Conservation (phyloP, 2,888 invertebrate species). For the Diaprepes abbreviatus region DNA sequence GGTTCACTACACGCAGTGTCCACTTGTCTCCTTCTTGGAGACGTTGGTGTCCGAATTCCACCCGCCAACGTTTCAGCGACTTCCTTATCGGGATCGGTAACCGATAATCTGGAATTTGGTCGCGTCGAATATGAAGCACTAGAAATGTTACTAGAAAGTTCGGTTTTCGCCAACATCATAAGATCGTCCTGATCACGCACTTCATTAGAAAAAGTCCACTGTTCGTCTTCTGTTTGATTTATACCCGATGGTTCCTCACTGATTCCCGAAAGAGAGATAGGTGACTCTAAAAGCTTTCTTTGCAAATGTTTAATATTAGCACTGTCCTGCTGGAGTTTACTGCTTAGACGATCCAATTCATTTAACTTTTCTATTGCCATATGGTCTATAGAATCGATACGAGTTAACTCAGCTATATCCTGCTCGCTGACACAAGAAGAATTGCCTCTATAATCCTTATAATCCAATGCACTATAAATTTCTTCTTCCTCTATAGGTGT, state of each 20-base stretch:
- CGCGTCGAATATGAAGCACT: conserved; percentile 59
- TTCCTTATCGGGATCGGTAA: conserved; percentile 78
- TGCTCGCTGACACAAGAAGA: conserved; percentile 83
- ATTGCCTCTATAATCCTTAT: conserved; percentile 83
- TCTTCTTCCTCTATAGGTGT: conserved; percentile 69
- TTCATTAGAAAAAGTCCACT: conserved; percentile 79
- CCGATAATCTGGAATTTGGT: conserved; percentile 75
- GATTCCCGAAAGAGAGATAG: conserved; percentile 65
- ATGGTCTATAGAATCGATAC: conserved; percentile 83
- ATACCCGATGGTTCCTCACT: conserved; percentile 67
- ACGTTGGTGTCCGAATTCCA: conserved; percentile 69
- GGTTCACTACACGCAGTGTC: conserved; percentile 73
- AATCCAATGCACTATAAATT: conserved; percentile 82
- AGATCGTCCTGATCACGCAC: conserved; percentile 75
- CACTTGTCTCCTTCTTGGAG: conserved; percentile 73
- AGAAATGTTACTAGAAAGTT: conserved; percentile 68
- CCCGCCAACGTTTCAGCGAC: conserved; percentile 73
- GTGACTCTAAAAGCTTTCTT: conserved; percentile 78
- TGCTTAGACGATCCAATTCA: conserved; percentile 82
- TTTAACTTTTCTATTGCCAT: conserved; percentile 84
- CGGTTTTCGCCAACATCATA: conserved; percentile 68
- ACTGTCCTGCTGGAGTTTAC: conserved; percentile 83
- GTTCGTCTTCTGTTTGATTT: conserved; percentile 68
- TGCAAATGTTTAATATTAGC: conserved; percentile 83
- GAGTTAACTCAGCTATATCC: conserved; percentile 81